phyloP scores from a whole-genome alignment of 1,140 invertebrate species.

The Drosophila leontia region DNA sequence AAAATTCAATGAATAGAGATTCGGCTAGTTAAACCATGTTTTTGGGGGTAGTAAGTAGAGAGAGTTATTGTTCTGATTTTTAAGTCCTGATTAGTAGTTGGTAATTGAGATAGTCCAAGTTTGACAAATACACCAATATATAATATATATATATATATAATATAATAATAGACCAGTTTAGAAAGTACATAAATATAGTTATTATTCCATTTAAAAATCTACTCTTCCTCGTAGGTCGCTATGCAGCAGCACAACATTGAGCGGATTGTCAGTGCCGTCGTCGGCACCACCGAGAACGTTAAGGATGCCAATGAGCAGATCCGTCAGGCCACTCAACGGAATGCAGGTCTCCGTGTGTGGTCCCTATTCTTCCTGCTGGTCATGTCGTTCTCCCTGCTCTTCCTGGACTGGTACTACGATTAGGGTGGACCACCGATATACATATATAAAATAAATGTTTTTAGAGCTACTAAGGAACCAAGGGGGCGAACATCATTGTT shows the following conservation, averaged over 20 bases:
- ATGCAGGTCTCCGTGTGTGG: conserved; percentile 96
- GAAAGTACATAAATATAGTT: conserved; percentile 6
- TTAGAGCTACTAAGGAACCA: conserved; percentile 12
- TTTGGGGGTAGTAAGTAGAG: conserved; percentile 10
- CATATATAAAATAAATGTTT: conserved; percentile 21
- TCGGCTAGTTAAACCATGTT: conserved; percentile 8
- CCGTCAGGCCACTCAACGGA: conserved; percentile 97
- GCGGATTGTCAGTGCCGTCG: conserved; percentile 93
- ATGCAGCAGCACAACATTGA: conserved; percentile 98
- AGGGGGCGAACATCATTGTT: conserved; percentile 39
- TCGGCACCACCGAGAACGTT: conserved; percentile 97
- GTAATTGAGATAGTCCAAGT: conserved; percentile 3
- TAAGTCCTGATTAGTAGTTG: conserved; percentile 12
- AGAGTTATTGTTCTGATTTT: conserved; percentile 5
- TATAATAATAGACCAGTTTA: conserved; percentile 17
- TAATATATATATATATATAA: conserved; percentile 1
- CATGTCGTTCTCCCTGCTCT: conserved; percentile 97
- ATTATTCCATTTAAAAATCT: neutral
- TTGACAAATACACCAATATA: conserved; percentile 16
- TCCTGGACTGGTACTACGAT: conserved; percentile 99
- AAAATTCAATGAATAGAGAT: conserved; percentile 1
- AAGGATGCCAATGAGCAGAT: conserved; percentile 99
- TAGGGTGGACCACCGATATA: conserved; percentile 85
- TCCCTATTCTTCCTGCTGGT: conserved; percentile 98
- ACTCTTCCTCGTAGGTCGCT: conserved; percentile 86